Evolutionary conservation across 2,888 invertebrate genomes (phyloP).

Genomic region (Lingula anatina): DNA sequence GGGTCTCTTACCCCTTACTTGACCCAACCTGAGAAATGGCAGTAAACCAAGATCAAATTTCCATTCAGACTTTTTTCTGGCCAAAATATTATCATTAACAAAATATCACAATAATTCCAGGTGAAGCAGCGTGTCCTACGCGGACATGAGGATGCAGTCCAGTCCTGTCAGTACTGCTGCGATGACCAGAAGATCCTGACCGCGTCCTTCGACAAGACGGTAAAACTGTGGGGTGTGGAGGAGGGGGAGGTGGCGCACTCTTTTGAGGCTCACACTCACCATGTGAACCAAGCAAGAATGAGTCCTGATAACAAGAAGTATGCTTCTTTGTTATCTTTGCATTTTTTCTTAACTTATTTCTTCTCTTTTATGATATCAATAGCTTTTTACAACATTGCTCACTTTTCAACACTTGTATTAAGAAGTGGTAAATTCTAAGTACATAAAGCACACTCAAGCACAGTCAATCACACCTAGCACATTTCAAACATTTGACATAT

Average conservation of each 20-base stretch:
- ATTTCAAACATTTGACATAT: too few species aligned
- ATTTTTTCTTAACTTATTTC: neutral
- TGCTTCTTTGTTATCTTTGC: neutral
- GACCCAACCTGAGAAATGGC: too few species aligned
- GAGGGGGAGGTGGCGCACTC: conserved; percentile 26
- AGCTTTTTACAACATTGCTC: too few species aligned
- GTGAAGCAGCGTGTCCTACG: conserved; percentile 41
- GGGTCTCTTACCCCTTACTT: too few species aligned
- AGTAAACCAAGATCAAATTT: too few species aligned
- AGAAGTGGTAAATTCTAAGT: too few species aligned
- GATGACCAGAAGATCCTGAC: conserved; percentile 34
- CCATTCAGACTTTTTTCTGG: too few species aligned
- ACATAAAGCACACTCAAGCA: too few species aligned
- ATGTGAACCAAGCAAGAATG: conserved; percentile 26
- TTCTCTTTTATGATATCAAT: neutral
- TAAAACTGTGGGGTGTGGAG: conserved; percentile 36
- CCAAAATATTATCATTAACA: too few species aligned
- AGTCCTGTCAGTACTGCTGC: conserved; percentile 36
- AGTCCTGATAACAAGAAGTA: conserved; percentile 24
- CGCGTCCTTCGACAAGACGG: conserved; percentile 37
- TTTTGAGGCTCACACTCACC: conserved; percentile 25
- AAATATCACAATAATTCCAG: too few species aligned
- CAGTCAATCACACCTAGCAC: too few species aligned
- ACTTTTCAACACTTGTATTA: too few species aligned
- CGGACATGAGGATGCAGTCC: conserved; percentile 40